phyloP scores from a whole-genome alignment of 2,113 vertebrate genomes.

The Bufo gargarizans region DNA sequence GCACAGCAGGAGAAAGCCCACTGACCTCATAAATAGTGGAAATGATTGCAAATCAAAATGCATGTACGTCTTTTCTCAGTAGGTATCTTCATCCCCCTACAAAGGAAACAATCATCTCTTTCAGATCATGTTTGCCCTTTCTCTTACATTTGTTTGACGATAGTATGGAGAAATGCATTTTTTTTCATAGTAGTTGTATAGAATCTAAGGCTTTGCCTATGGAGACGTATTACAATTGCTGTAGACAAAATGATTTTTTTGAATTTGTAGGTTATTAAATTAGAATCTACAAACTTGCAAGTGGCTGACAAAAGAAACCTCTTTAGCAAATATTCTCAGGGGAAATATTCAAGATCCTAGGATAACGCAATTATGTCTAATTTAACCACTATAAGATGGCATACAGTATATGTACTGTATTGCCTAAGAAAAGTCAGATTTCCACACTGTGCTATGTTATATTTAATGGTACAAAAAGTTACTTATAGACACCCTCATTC shows the following conservation, averaged over 20 bases:
- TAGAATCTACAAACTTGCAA: not conserved
- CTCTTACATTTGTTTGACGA: slow-evolving; percentile 73
- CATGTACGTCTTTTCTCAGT: slow-evolving; percentile 75
- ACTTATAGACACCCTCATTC: too few relatives aligned
- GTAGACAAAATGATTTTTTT: not conserved
- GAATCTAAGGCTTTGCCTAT: not conserved
- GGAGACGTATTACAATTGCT: not conserved
- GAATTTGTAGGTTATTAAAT: not conserved
- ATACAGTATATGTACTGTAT: too few relatives aligned
- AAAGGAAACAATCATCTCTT: slow-evolving; percentile 79
- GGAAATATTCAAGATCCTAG: too few relatives aligned
- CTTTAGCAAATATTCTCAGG: not conserved
- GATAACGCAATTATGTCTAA: too few relatives aligned
- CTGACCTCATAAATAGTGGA: slow-evolving; percentile 82
- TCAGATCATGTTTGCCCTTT: slow-evolving; percentile 82
- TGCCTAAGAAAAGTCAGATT: too few relatives aligned
- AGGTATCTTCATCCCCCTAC: slow-evolving; percentile 72
- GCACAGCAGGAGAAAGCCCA: slow-evolving; percentile 79
- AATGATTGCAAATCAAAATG: slow-evolving; percentile 82
- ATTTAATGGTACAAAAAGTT: too few relatives aligned
- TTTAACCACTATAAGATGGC: too few relatives aligned
- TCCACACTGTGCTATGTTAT: too few relatives aligned
- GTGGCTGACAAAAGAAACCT: not conserved
- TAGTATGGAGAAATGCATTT: slow-evolving; percentile 68
- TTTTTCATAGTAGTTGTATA: slow-evolving; percentile 20